A percentile compares a stretch with the other conserved stretches of the same genome.
Conservation (phyloP, 2,888 invertebrate genomes). For the Melanostoma scalare region DNA sequence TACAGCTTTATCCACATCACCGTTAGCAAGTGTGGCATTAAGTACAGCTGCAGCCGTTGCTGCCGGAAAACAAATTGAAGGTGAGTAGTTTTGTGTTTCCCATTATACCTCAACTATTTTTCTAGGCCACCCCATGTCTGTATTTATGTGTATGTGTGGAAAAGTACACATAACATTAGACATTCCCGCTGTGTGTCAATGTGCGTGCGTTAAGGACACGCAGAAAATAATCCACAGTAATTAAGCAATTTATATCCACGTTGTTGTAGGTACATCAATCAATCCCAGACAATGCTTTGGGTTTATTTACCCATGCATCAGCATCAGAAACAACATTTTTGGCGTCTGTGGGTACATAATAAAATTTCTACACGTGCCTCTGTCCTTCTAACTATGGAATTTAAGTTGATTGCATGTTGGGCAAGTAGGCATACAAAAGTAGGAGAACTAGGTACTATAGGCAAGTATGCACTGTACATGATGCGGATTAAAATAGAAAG, state of each 20-base stretch:
- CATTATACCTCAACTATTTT: conserved; percentile 40
- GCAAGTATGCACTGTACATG: conserved; percentile 24
- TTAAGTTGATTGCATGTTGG: conserved; percentile 51
- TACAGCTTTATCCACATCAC: conserved; percentile 84
- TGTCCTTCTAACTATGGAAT: conserved; percentile 49
- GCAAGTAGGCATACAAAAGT: conserved; percentile 5
- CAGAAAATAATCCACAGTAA: conserved; percentile 70
- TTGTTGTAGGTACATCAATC: conserved; percentile 56
- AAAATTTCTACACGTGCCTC: too few relatives aligned
- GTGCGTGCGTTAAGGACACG: conserved; percentile 42
- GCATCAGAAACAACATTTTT: conserved; percentile 38
- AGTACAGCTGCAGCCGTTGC: conserved; percentile 90
- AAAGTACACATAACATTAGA: neutral
- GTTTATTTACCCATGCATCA: conserved; percentile 59
- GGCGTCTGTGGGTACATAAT: conserved; percentile 19
- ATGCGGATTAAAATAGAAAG: conserved; percentile 54
- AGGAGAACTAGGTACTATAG: conserved; percentile 15
- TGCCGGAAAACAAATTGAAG: conserved; percentile 96
- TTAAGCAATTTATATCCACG: conserved; percentile 69
- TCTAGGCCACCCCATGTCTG: conserved; percentile 19
- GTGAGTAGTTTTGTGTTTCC: conserved; percentile 81
- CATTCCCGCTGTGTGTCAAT: conserved; percentile 7
- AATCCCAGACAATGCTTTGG: conserved; percentile 59
- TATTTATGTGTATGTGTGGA: conserved; percentile 40
- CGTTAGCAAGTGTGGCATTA: conserved; percentile 86